phyloP scores from a whole-genome alignment of 2,113 vertebrate genomes.

The Leucosticte australis region DNA sequence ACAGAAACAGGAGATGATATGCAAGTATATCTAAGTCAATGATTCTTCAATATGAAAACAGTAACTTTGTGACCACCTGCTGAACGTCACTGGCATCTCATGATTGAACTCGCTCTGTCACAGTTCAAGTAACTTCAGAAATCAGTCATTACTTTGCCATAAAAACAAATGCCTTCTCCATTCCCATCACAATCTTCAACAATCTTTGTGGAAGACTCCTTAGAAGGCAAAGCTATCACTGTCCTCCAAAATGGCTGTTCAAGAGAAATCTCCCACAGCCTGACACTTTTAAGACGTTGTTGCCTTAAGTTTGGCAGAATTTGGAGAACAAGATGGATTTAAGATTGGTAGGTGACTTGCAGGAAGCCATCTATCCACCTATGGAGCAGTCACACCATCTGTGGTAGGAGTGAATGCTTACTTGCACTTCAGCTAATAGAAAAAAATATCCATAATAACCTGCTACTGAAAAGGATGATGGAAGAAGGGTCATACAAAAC shows the following conservation, averaged over 20 bases:
- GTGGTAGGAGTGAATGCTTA: not conserved
- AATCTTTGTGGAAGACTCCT: not conserved
- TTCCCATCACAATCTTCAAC: not conserved
- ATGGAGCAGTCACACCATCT: not conserved
- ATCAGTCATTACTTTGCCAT: not conserved
- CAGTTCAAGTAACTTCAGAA: not conserved
- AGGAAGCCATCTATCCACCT: not conserved
- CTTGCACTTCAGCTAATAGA: not conserved
- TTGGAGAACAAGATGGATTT: not conserved
- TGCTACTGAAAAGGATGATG: not conserved
- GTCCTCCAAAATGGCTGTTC: not conserved
- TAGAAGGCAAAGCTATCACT: not conserved
- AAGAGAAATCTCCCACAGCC: not conserved
- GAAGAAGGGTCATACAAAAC: not conserved
- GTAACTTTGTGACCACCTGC: not conserved
- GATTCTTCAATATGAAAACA: not conserved
- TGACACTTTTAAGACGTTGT: not conserved
- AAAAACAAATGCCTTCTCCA: not conserved
- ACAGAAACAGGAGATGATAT: not conserved
- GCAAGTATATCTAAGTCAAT: not conserved
- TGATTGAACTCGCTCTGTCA: not conserved
- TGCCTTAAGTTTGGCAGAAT: not conserved
- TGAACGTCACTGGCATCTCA: not conserved
- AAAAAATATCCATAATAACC: not conserved
- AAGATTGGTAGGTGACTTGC: not conserved